A percentile compares a stretch with the other conserved stretches of the same genome.
Conservation (phyloP, 2,888 invertebrate species). For the Rhagonycha fulva region DNA sequence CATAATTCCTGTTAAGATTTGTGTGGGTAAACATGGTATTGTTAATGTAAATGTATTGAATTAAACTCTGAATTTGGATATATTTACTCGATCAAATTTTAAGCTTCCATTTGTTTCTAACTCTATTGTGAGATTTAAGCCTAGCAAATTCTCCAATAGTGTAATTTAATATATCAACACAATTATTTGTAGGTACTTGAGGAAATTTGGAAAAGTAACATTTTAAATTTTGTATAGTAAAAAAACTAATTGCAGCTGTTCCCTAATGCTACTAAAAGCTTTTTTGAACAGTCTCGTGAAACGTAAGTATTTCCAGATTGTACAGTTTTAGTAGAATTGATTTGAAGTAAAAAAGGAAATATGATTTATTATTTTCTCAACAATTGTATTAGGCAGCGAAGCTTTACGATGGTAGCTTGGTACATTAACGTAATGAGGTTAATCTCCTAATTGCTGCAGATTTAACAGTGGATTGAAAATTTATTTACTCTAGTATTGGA, state of each 20-base stretch:
- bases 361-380: background rate
- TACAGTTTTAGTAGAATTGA: background rate
- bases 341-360: background rate
- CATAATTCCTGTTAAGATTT: background rate
- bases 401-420: background rate
- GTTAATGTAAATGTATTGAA: background rate
- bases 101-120: background rate
- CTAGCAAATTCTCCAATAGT: background rate
- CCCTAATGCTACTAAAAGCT: background rate
- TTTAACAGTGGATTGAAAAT: background rate
- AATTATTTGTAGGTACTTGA: background rate
- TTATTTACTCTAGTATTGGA: background rate
- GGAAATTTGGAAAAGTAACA: background rate
- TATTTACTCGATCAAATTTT: background rate
- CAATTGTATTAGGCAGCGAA: background rate
- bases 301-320: background rate
- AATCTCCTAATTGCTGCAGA: background rate
- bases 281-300: background rate
- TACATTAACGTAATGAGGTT: background rate
- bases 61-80: background rate
- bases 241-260: background rate
- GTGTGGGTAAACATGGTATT: background rate
- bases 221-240: background rate
- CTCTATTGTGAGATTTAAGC: background rate
- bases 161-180: background rate